These are phyloP conservation scores for Poecilia picta DNA, from an alignment of 2,797 vertebrate species.

Conservation along the genomic window DNA sequence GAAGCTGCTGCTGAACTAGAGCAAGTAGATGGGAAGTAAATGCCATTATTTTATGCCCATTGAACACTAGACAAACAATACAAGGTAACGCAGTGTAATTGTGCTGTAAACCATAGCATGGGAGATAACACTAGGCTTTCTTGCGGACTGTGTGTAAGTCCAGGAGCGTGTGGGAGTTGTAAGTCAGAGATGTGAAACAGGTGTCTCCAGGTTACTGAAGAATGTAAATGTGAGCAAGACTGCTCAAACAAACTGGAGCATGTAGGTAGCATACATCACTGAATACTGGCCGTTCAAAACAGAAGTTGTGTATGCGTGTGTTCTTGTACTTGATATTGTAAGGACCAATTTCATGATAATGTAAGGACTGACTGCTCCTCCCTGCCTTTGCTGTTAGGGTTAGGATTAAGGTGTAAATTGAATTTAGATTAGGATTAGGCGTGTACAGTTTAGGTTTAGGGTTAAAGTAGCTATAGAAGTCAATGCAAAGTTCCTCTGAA, in stretches of 20 bases:
- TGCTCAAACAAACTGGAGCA: conserved; percentile 63
- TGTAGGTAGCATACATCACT: conserved; percentile 57
- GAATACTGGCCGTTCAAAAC: conserved; percentile 23
- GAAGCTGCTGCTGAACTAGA: conserved; percentile 3
- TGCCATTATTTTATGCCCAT: conserved; percentile 30
- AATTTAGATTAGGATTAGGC: too few species aligned
- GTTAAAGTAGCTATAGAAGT: too few species aligned
- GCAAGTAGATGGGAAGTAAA: conserved; percentile 32
- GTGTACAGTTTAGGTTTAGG: too few species aligned
- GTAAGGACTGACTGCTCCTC: too few species aligned
- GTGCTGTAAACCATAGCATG: conserved; percentile 48
- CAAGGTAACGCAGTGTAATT: conserved; percentile 17
- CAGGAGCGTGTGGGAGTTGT: conserved; percentile 48
- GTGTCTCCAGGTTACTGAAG: conserved; percentile 79
- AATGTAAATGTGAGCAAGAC: conserved; percentile 74
- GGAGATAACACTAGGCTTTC: conserved; percentile 27
- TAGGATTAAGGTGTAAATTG: too few species aligned
- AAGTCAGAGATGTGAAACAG: conserved; percentile 49
- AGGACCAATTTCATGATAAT: too few species aligned
- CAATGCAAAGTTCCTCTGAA: too few species aligned
- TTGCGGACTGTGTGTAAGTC: conserved; percentile 7
- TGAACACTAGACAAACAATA: conserved; percentile 47
- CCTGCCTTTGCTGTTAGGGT: too few species aligned
- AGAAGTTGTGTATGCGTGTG: neutral
- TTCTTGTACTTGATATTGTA: neutral